These are phyloP conservation scores for Venturia canescens DNA, from an alignment of 1,140 invertebrate genomes.

Conservation along the genomic window DNA sequence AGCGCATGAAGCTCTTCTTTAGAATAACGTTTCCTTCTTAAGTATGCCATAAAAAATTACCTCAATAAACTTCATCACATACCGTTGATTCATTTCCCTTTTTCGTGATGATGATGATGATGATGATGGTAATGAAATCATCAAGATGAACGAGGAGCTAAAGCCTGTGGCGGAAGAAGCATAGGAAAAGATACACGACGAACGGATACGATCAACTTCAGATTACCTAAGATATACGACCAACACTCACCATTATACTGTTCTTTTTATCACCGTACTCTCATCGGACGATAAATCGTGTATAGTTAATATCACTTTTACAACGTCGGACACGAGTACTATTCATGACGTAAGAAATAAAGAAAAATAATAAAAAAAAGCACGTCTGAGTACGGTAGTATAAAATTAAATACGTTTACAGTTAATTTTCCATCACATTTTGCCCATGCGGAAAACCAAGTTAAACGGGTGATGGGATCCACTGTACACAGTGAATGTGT, in stretches of 20 bases:
- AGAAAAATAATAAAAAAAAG: too few relatives aligned
- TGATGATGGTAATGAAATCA: background rate
- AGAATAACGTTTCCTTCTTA: too few relatives aligned
- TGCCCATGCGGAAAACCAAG: background rate
- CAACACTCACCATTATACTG: background rate
- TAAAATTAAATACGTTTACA: background rate
- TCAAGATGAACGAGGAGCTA: background rate
- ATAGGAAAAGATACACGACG: background rate
- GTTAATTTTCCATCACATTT: background rate
- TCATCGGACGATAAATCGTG: background rate
- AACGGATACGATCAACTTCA: background rate
- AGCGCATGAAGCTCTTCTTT: too few relatives aligned
- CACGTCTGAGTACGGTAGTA: background rate
- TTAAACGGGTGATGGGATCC: background rate
- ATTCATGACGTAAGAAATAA: background rate
- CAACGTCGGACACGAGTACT: background rate
- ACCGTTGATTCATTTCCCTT: too few relatives aligned
- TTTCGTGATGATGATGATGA: too few relatives aligned
- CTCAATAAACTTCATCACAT: too few relatives aligned
- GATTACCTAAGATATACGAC: background rate
- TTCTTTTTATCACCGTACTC: slow-evolving; percentile 5
- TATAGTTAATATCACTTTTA: background rate
- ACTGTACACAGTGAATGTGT: too few relatives aligned
- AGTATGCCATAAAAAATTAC: too few relatives aligned
- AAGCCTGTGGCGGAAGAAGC: too few relatives aligned